These are phyloP conservation scores for Himalopsyche japonica DNA, from an alignment of 2,888 invertebrate species.

Conservation along the genomic window DNA sequence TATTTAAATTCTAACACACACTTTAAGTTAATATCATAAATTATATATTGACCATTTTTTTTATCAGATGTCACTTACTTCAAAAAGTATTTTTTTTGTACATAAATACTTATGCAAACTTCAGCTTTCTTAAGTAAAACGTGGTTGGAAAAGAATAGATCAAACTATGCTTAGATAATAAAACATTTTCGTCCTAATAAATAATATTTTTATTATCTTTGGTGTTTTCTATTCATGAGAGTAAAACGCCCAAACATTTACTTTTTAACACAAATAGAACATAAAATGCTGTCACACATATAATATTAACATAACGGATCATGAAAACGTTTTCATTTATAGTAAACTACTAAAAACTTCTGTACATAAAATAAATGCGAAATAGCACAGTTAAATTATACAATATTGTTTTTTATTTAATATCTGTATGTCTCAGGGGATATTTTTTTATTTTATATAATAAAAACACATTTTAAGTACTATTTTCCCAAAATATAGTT, in stretches of 20 bases:
- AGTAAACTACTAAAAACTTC: background rate
- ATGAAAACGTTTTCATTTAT: background rate
- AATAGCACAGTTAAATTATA: too few relatives aligned
- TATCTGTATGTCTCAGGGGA: too few relatives aligned
- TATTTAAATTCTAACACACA: too few relatives aligned
- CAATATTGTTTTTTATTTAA: too few relatives aligned
- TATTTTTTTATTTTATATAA: too few relatives aligned
- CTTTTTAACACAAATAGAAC: background rate
- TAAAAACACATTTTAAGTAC: too few relatives aligned
- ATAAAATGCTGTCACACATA: background rate
- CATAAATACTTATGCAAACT: background rate
- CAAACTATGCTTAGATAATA: background rate
- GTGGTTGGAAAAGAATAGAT: background rate
- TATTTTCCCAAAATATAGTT: too few relatives aligned
- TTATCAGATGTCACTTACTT: too few relatives aligned
- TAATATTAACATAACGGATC: background rate
- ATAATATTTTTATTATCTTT: background rate
- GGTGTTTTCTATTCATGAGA: background rate
- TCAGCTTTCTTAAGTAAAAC: background rate
- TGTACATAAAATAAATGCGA: too few relatives aligned
- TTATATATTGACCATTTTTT: too few relatives aligned
- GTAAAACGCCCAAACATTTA: background rate
- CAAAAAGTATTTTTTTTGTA: too few relatives aligned
- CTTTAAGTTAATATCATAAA: too few relatives aligned
- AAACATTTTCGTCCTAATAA: background rate